Percentiles rank a stretch among this genome's conserved stretches.
These are phyloP conservation scores for Helostoma temminkii DNA, from an alignment of 2,797 vertebrate genomes.

Conservation along the genomic window DNA sequence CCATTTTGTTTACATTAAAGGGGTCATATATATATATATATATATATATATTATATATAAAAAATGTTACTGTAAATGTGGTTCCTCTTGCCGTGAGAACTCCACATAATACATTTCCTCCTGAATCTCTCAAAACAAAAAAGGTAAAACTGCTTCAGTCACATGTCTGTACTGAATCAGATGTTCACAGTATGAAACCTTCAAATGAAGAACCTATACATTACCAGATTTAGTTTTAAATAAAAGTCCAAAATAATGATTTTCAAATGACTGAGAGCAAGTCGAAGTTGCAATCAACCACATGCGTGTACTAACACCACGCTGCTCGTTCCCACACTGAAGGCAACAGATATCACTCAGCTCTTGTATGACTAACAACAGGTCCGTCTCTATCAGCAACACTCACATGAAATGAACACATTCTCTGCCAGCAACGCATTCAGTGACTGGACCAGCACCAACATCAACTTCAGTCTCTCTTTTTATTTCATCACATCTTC, in stretches of 20 bases:
- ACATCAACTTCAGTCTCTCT: neutral
- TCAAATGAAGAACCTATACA: no score
- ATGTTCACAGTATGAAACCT: neutral
- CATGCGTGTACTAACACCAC: neutral
- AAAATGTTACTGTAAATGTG: no score
- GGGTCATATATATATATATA: no score
- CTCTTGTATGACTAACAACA: neutral
- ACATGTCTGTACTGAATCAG: no score
- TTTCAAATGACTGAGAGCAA: neutral
- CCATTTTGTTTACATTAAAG: no score
- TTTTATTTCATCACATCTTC: neutral
- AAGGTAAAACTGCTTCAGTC: neutral
- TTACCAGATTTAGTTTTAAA: no score
- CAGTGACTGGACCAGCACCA: conserved; percentile 2
- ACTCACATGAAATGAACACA: neutral
- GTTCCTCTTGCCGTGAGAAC: no score
- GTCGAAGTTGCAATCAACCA: neutral
- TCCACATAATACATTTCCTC: no score
- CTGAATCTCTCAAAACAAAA: no score
- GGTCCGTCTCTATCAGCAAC: neutral
- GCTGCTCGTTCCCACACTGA: neutral
- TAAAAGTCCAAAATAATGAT: no score
- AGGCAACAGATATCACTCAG: neutral
- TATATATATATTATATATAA: no score
- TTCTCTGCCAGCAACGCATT: neutral